These are phyloP conservation scores for Mycogona germanica DNA, from an alignment of 2,888 invertebrate genomes.

Conservation along the genomic window DNA sequence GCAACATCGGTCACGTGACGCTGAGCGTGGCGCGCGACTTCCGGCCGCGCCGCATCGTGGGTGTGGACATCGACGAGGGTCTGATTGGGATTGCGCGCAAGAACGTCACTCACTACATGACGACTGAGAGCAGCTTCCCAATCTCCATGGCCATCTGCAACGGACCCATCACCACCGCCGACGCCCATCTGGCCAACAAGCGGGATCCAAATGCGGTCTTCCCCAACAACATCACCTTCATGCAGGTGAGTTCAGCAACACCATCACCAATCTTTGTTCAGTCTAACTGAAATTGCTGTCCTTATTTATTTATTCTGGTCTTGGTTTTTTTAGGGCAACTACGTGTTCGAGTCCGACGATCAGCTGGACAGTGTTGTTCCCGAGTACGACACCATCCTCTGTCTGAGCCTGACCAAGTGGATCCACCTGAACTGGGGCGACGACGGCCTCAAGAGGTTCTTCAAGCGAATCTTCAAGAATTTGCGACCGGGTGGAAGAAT, in stretches of 20 bases:
- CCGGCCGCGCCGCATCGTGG: constrained; percentile 68
- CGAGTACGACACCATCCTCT: constrained; percentile 89
- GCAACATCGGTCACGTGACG: constrained; percentile 93
- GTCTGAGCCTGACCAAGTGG: constrained; percentile 96
- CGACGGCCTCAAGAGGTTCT: constrained; percentile 79
- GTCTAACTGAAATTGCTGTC: too few relatives aligned
- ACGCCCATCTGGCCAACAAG: constrained; percentile 23
- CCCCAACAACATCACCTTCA: constrained; percentile 81
- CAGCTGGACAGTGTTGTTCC: constrained; percentile 68
- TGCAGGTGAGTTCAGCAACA: constrained; percentile 59
- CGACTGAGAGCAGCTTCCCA: constrained; percentile 48
- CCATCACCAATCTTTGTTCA: too few relatives aligned
- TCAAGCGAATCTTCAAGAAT: constrained; percentile 81
- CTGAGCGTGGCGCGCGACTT: constrained; percentile 77
- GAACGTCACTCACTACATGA: constrained; percentile 52
- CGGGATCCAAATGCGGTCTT: constrained; percentile 42
- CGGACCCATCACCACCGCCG: constrained; percentile 53
- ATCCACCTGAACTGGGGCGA: constrained; percentile 97
- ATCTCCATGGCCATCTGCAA: constrained; percentile 77
- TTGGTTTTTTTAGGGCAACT: constrained; percentile 62
- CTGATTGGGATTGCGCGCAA: constrained; percentile 64
- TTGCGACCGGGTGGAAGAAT: constrained; percentile 84
- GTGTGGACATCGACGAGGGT: constrained; percentile 87
- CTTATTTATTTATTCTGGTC: too few relatives aligned
- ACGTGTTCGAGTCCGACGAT: constrained; percentile 78